Percentiles rank a stretch among this genome's conserved stretches.
These are phyloP conservation scores for Furcula furcula DNA, from an alignment of 2,888 invertebrate genomes.

Conservation along the genomic window DNA sequence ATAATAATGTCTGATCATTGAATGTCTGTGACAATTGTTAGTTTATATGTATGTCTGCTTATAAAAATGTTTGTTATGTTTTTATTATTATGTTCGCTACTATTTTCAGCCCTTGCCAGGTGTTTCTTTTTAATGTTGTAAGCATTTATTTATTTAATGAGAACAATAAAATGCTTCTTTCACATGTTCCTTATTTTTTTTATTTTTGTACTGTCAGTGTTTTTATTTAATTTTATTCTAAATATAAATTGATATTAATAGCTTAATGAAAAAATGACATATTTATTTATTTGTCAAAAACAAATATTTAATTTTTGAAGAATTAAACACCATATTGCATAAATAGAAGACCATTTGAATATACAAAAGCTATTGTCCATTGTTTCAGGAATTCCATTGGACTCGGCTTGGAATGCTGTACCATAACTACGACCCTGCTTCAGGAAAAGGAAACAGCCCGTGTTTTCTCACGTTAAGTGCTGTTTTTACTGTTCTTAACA, in stretches of 20 bases:
- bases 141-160: conserved; percentile 10
- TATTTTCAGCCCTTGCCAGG: conserved; percentile 2
- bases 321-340: too few species aligned
- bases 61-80: too few species aligned
- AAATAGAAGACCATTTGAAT: too few species aligned
- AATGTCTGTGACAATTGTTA: too few species aligned
- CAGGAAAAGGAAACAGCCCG: conserved; percentile 86
- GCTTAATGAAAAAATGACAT: too few species aligned
- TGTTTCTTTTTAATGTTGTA: conserved; percentile 2
- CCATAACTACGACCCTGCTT: conserved; percentile 84
- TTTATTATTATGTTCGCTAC: conserved; percentile 7
- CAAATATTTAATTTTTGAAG: too few species aligned
- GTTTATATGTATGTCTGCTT: too few species aligned
- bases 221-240: background rate
- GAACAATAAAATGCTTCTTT: background rate
- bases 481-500: conserved; percentile 78
- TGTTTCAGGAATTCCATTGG: conserved; percentile 87
- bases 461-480: conserved; percentile 89
- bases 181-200: conserved; percentile 11
- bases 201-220: background rate
- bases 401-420: conserved; percentile 86
- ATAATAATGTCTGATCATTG: too few species aligned
- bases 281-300: too few species aligned
- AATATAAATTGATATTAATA: too few species aligned
- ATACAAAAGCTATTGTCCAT: too few species aligned